Evolutionary conservation across 2,888 invertebrate genomes (phyloP).

Genomic region (Camponotus fellah): DNA sequence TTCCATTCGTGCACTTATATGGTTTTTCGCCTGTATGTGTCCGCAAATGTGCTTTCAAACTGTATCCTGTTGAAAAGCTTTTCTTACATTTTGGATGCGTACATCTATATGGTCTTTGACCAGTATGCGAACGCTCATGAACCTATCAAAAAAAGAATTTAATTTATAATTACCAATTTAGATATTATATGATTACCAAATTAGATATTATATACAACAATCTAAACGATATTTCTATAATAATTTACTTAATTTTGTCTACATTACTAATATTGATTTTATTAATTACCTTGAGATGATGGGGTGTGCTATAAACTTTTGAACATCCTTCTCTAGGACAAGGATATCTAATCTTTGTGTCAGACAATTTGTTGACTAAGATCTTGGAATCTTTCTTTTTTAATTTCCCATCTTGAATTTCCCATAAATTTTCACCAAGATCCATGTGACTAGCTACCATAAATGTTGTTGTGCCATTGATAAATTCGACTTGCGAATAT

Average conservation of each 20-base stretch:
- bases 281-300: constrained; percentile 86
- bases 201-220: not conserved
- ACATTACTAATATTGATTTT: not conserved
- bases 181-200: not conserved
- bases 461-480: constrained; percentile 81
- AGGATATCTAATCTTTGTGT: constrained; percentile 79
- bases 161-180: not conserved
- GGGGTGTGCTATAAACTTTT: constrained; percentile 86
- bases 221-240: not conserved
- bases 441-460: constrained; percentile 80
- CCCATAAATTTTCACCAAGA: constrained; percentile 78
- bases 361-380: constrained; percentile 79
- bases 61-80: constrained; percentile 87
- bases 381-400: constrained; percentile 77
- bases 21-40: constrained; percentile 89
- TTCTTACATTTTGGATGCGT: constrained; percentile 86
- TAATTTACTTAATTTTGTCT: not conserved
- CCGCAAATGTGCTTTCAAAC: constrained; percentile 88
- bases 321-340: constrained; percentile 86
- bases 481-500: constrained; percentile 79
- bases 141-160: constrained; percentile 82
- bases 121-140: constrained; percentile 87
- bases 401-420: constrained; percentile 78
- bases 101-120: constrained; percentile 87
- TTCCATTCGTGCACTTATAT: constrained; percentile 87